A percentile compares a stretch with the other conserved stretches of the same genome.
Evolutionary conservation across 2,888 invertebrate species (phyloP).

Genomic region (Acrobasis suavella): DNA sequence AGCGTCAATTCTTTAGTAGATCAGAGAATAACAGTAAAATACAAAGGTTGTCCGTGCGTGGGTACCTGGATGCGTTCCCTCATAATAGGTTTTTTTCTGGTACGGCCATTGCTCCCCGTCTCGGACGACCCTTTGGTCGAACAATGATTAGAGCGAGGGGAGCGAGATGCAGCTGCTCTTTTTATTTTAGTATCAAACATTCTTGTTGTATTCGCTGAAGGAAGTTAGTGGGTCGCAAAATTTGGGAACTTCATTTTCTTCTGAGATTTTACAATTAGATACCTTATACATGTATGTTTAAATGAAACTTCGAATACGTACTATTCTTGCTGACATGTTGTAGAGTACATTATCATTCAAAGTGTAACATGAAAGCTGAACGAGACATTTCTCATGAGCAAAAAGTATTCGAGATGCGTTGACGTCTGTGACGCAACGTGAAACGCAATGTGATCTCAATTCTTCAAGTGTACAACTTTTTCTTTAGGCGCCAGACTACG

Average conservation of each 20-base stretch:
- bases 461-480: conserved; percentile 60
- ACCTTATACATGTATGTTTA: neutral
- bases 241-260: conserved; percentile 40
- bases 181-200: conserved; percentile 59
- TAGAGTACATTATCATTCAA: conserved; percentile 25
- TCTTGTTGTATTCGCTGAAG: conserved; percentile 50
- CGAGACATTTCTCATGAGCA: conserved; percentile 45
- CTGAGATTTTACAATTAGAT: neutral
- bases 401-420: conserved; percentile 55
- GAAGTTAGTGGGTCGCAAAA: conserved; percentile 62
- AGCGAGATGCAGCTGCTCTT: conserved; percentile 77
- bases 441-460: conserved; percentile 63
- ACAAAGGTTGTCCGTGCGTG: conserved; percentile 50
- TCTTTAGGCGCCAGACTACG: conserved; percentile 59
- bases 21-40: conserved; percentile 36
- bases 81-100: conserved; percentile 59
- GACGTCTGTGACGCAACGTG: conserved; percentile 61
- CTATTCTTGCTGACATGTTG: too few species aligned
- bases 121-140: conserved; percentile 73
- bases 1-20: conserved; percentile 29
- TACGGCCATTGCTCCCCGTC: conserved; percentile 71
- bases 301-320: neutral
- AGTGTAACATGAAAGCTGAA: conserved; percentile 47
- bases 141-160: conserved; percentile 76
- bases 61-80: conserved; percentile 70